These are phyloP conservation scores for Protophormia terraenovae DNA, from an alignment of 2,888 invertebrate species.

Conservation along the genomic window DNA sequence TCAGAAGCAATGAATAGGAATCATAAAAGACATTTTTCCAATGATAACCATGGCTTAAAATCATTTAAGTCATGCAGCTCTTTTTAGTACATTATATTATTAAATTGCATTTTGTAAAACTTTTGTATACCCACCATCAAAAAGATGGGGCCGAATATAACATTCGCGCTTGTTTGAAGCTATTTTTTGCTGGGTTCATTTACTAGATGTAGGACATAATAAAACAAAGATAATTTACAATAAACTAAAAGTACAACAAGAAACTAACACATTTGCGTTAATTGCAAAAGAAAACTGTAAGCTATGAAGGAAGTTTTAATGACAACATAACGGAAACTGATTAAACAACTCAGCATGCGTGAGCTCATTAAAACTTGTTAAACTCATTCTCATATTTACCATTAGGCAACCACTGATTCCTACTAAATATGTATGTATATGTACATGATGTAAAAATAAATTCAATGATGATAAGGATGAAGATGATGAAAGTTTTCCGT, in stretches of 20 bases:
- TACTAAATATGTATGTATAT: too few species aligned
- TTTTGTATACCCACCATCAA: too few species aligned
- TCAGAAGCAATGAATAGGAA: too few species aligned
- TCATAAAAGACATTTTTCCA: too few species aligned
- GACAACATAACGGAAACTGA: slow-evolving; percentile 53
- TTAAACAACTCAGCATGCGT: slow-evolving; percentile 63
- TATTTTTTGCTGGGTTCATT: background rate
- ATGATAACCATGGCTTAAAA: too few species aligned
- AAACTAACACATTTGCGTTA: slow-evolving; percentile 16
- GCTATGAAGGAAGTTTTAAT: slow-evolving; percentile 41
- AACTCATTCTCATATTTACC: background rate
- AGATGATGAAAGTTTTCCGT: slow-evolving; percentile 48
- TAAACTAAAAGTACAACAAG: slow-evolving; percentile 12
- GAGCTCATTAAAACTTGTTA: slow-evolving; percentile 59
- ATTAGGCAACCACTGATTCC: background rate
- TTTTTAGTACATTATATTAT: too few species aligned
- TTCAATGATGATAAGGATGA: slow-evolving; percentile 6
- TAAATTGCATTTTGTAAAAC: too few species aligned
- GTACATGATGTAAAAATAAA: slow-evolving; percentile 14
- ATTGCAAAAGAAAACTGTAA: slow-evolving; percentile 36
- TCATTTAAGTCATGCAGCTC: too few species aligned
- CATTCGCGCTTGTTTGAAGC: too few species aligned
- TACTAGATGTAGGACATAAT: background rate
- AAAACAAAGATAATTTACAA: background rate
- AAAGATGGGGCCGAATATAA: too few species aligned